Conservation (phyloP, 2,113 vertebrate genomes). For the Ornithorhynchus anatinus region DNA sequence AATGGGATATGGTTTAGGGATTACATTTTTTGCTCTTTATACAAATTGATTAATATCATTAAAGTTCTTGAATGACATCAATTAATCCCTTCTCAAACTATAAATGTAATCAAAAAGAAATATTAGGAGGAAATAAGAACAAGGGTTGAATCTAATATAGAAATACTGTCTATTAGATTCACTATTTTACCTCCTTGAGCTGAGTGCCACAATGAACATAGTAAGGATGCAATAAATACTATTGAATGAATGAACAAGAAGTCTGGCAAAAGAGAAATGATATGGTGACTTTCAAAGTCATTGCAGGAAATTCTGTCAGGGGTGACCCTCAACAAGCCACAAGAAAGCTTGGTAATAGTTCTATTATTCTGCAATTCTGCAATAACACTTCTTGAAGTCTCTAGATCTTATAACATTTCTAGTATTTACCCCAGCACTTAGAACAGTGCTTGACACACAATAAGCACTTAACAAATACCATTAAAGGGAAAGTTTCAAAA, state of each 20-base stretch:
- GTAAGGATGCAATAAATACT: too few species aligned
- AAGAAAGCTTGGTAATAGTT: too few species aligned
- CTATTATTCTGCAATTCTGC: too few species aligned
- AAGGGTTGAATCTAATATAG: background rate
- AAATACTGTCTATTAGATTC: background rate
- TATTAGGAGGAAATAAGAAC: too few species aligned
- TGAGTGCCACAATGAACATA: background rate
- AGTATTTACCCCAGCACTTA: background rate
- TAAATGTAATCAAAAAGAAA: background rate
- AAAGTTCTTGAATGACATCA: slow-evolving; percentile 15
- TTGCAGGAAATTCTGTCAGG: background rate
- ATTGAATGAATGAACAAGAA: background rate
- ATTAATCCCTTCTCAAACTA: background rate
- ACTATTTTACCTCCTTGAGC: background rate
- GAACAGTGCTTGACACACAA: background rate
- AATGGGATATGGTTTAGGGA: background rate
- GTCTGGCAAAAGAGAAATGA: background rate
- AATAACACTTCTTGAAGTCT: background rate
- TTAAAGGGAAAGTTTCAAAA: too few species aligned
- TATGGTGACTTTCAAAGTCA: background rate
- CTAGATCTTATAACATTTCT: background rate
- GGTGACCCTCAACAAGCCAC: background rate
- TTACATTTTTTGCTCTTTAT: slow-evolving; percentile 29
- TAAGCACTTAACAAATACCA: background rate
- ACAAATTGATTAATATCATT: slow-evolving; percentile 31